phyloP scores from a whole-genome alignment of 2,888 invertebrate species.

The Ormyrus labotus region DNA sequence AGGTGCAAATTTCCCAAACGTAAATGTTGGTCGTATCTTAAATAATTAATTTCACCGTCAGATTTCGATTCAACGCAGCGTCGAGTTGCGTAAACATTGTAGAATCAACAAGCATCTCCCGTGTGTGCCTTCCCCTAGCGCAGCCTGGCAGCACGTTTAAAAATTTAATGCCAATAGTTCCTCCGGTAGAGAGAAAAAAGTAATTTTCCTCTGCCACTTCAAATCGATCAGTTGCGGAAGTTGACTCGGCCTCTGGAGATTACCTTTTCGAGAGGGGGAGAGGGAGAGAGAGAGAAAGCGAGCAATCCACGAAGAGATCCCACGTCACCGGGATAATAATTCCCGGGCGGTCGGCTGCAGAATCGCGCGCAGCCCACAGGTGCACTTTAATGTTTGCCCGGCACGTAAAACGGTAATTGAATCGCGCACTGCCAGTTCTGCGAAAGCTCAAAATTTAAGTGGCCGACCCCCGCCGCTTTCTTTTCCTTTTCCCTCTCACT shows the following conservation, averaged over 20 bases:
- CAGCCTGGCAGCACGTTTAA: no score
- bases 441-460: slow-evolving; percentile 68
- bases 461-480: slow-evolving; percentile 58
- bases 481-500: slow-evolving; percentile 1
- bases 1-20: no score
- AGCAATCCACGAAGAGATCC: neutral
- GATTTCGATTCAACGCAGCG: no score
- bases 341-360: neutral
- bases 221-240: no score
- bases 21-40: no score
- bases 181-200: neutral
- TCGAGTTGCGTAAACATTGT: no score
- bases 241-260: neutral
- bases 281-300: neutral
- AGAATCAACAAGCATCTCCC: no score
- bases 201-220: neutral
- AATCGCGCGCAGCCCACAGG: neutral
- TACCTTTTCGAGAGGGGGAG: neutral
- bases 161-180: no score
- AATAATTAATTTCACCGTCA: no score
- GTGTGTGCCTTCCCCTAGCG: no score
- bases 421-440: slow-evolving; percentile 61
- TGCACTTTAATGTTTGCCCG: slow-evolving; percentile 64
- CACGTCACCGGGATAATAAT: slow-evolving; percentile 2
- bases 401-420: slow-evolving; percentile 68